Evolutionary conservation across 2,888 invertebrate genomes (phyloP), one percentile per base, ranked within the genome.

Genomic region (Tenthredo scrophulariae): DNA sequence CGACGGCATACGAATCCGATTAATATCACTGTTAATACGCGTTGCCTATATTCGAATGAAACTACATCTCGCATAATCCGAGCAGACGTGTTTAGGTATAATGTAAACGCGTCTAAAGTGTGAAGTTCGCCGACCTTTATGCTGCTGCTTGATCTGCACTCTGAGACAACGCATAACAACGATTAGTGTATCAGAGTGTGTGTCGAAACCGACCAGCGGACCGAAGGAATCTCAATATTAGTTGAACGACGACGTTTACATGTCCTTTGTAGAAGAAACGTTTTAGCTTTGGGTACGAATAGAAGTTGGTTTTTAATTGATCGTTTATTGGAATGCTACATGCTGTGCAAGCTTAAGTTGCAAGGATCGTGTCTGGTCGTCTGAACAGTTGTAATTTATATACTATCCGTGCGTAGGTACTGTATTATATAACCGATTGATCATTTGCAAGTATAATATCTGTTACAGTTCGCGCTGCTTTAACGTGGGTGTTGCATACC

Each of bases 401-500:
- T 43, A 74, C 29, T 43, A 15, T 40, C 22, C 26, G 3, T 40
- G 74, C 15, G 46, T 22, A 46, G 9, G 15, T 62, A 74, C 9
- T 43, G 43, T 40, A 10, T 15, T 10, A 72, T 26, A 54, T 33
- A 5, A 54, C 10, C 75, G 77, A 77, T 54, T 77, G 77, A 29
- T 77, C 50, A 77, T 77, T 77, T 50, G 50, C 77, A 77, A 77
- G 50, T 77, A 33, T 50, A 77, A 77, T 77, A 77, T 77, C 29
- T 67, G 33, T 67, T 33, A 67, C 67, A 67, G 67, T 33, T 67
- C 67, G 33, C 67, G 33, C 15, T 67, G 15, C 18, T 67, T 33
- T 33, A 33, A 67, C 67, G 67, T 67, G 33, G 67, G 67, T 67
- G 67, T 33, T 62, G 22, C 4, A 13, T 22, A n/a, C 18, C 6